Conservation (phyloP, 92 coral and sea anemone species). For the Ricordea florida region DNA sequence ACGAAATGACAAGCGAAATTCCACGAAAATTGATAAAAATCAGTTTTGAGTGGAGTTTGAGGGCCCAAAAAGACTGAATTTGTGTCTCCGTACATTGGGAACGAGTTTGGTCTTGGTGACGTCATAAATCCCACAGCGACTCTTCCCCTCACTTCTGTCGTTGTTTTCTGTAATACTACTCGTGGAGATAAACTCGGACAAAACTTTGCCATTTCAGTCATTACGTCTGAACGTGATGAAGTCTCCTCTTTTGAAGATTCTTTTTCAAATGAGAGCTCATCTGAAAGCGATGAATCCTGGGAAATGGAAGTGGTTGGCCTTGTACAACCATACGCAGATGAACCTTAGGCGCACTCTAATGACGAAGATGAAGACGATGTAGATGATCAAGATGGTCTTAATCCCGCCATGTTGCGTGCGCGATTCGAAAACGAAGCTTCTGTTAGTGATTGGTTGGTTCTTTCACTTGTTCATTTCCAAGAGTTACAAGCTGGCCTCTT, state of each 20-base stretch:
- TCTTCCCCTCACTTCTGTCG: background rate
- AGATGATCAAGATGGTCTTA: background rate
- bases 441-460: background rate
- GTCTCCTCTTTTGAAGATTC: background rate
- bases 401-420: background rate
- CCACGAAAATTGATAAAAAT: no score
- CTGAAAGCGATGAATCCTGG: background rate
- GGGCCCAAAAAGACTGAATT: no score
- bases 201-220: background rate
- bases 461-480: no score
- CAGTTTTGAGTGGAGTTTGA: no score
- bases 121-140: background rate
- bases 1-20: no score
- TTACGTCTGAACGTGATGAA: background rate
- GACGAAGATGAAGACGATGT: conserved; percentile 1
- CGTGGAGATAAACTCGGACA: no score
- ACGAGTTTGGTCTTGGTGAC: background rate
- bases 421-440: background rate
- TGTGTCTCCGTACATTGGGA: background rate
- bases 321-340: background rate
- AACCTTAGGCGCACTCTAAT: background rate
- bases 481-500: no score
- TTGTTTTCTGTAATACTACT: no score
- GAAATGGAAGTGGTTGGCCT: background rate
- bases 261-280: background rate